Percentiles rank a stretch among this genome's conserved stretches.
phyloP scores from a whole-genome alignment of 2,113 vertebrate species.

The Etia nguti region DNA sequence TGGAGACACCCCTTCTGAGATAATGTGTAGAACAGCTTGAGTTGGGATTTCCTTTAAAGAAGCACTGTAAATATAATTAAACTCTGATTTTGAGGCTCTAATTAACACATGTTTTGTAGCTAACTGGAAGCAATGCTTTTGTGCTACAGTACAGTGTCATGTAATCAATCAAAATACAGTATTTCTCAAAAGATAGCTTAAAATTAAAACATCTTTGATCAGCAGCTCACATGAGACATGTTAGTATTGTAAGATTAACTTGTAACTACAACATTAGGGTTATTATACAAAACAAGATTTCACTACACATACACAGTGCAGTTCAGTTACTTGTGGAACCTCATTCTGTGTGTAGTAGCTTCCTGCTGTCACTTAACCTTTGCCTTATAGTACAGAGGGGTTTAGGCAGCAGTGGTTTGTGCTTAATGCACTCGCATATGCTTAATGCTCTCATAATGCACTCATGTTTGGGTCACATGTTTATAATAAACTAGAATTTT shows the following conservation, averaged over 20 bases:
- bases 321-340: background rate
- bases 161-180: background rate
- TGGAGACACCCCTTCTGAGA: constrained; percentile 16
- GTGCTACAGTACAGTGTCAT: background rate
- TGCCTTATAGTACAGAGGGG: background rate
- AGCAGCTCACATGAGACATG: background rate
- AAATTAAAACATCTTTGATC: background rate
- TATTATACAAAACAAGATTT: background rate
- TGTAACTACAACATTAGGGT: background rate
- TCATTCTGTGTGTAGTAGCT: background rate
- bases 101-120: background rate
- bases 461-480: background rate
- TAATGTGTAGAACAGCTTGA: constrained; percentile 39
- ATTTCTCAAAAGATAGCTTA: background rate
- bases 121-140: background rate
- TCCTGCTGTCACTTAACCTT: background rate
- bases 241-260: background rate
- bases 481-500: background rate
- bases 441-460: background rate
- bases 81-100: background rate
- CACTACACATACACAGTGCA: background rate
- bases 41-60: background rate
- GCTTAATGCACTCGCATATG: background rate
- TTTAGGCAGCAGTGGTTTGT: background rate
- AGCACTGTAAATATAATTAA: background rate